phyloP scores from a whole-genome alignment of 2,888 invertebrate genomes.

The Girardia tigrina region DNA sequence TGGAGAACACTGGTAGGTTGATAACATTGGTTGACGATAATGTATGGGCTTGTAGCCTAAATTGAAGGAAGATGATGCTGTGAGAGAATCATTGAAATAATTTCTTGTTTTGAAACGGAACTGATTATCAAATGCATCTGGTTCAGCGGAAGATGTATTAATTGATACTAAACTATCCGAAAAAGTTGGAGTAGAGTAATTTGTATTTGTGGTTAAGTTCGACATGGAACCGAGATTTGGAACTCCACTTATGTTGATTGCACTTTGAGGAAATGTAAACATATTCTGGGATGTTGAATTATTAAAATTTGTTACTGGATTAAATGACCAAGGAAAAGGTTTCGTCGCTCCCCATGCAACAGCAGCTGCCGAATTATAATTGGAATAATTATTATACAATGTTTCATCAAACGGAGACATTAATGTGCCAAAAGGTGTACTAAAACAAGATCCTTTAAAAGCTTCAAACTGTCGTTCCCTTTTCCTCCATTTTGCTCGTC shows the following conservation, averaged over 20 bases:
- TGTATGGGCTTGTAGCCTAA: constrained; percentile 5
- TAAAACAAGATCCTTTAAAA: constrained; percentile 62
- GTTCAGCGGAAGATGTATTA: background rate
- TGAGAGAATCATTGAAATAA: background rate
- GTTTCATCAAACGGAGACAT: constrained; percentile 80
- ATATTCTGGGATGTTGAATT: constrained; percentile 17
- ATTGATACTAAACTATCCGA: constrained; percentile 1
- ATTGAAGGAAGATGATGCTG: background rate
- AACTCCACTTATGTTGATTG: background rate
- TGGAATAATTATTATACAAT: constrained; percentile 70
- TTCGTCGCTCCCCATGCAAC: constrained; percentile 51
- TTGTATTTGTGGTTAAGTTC: background rate
- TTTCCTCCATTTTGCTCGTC: constrained; percentile 51
- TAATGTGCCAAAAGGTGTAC: constrained; percentile 68
- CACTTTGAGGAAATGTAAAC: constrained; percentile 23
- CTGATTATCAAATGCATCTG: constrained; percentile 11
- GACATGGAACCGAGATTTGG: constrained; percentile 14
- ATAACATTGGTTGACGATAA: background rate
- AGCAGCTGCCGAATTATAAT: constrained; percentile 64
- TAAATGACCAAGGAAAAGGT: constrained; percentile 69
- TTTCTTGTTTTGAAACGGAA: constrained; percentile 19
- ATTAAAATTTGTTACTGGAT: constrained; percentile 43
- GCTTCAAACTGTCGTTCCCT: constrained; percentile 52
- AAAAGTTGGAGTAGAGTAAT: background rate
- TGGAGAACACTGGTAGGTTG: constrained; percentile 20